Evolutionary conservation across 2,797 vertebrate genomes (phyloP).

Genomic region (Knipowitschia caucasica): DNA sequence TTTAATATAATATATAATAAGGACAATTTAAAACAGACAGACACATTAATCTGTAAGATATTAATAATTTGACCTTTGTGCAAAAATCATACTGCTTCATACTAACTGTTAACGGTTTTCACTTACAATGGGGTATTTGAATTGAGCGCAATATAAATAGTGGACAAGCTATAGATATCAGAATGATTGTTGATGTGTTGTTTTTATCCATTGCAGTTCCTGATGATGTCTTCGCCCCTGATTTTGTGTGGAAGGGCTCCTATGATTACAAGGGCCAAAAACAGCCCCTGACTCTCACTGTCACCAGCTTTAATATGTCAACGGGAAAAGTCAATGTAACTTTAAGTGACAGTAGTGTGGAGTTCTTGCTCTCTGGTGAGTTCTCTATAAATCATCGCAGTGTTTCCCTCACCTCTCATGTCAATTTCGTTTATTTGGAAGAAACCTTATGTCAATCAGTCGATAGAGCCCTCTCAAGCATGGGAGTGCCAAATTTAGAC

Average conservation of each 20-base stretch:
- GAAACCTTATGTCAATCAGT: slow-evolving; percentile 63
- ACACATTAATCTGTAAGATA: no score
- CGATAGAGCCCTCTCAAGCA: slow-evolving; percentile 65
- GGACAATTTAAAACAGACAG: no score
- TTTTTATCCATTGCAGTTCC: slow-evolving; percentile 78
- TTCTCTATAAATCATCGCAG: slow-evolving; percentile 62
- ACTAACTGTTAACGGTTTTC: no score
- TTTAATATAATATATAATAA: no score
- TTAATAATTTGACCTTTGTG: no score
- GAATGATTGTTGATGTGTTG: background rate
- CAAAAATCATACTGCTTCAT: no score
- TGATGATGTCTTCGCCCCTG: slow-evolving; percentile 90
- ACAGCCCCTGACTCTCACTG: slow-evolving; percentile 90
- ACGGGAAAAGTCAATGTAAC: slow-evolving; percentile 92
- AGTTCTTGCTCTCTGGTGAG: slow-evolving; percentile 91
- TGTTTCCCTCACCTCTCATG: slow-evolving; percentile 40
- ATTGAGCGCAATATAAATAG: background rate
- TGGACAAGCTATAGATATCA: background rate
- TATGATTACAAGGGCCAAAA: slow-evolving; percentile 92
- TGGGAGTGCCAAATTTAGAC: slow-evolving; percentile 64
- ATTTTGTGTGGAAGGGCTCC: slow-evolving; percentile 97
- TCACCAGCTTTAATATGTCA: slow-evolving; percentile 88
- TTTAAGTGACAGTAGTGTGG: slow-evolving; percentile 86
- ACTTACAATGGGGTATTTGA: no score
- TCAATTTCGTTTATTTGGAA: slow-evolving; percentile 65